Evolutionary conservation across 2,113 vertebrate genomes (phyloP), one percentile per base, ranked within the genome.

Genomic region (Anhinga rufa): DNA sequence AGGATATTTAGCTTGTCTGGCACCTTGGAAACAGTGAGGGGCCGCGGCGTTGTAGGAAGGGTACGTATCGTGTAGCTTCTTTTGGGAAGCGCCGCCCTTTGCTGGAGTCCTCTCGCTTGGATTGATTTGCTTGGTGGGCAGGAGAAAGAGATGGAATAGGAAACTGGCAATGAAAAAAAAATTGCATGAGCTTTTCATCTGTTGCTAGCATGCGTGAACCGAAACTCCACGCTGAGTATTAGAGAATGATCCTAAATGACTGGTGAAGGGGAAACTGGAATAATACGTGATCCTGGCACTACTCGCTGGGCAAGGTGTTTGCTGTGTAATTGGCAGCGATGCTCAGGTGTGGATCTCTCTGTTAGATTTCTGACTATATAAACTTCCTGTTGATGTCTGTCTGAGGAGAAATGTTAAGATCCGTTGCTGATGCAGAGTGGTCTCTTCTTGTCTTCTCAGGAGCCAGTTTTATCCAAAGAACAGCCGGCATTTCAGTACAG

Each of bases 401-500:
- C 57, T 66, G 9, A 54, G 66, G 15, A 72, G 69, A 58, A 89
- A 48, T 2, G 4, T 40, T 44, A 21, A 52, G 68, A 61, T 19
- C 26, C 1, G 5, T 49, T 70, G 60, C 66, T 96, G 58, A 93
- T 71, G 36, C 32, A 57, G 57, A 36, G 6, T 20, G 84, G 20
- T 93, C 20, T 93, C 51, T 90, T 65, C 40, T 76, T 93, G 40
- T 60, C 17, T 97, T 80, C 68, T 24, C 96, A 99, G 99, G 99
- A 99, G 92, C 99, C 99, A 7, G 99, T 99, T 93, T 97, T 99
- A 83, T 99, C 99, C 51, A 99, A 99, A 98, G 99, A 99, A 68
- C 99, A 99, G 97, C 99, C 99, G 2, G 99, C 99, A 1, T 99
- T 99, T 98, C 99, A 99, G 97, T 99, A 99, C 93, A 99, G 99